Percentiles rank a stretch among this genome's conserved stretches.
Conservation (phyloP, 2,113 vertebrate species). For the Isichthys henryi region DNA sequence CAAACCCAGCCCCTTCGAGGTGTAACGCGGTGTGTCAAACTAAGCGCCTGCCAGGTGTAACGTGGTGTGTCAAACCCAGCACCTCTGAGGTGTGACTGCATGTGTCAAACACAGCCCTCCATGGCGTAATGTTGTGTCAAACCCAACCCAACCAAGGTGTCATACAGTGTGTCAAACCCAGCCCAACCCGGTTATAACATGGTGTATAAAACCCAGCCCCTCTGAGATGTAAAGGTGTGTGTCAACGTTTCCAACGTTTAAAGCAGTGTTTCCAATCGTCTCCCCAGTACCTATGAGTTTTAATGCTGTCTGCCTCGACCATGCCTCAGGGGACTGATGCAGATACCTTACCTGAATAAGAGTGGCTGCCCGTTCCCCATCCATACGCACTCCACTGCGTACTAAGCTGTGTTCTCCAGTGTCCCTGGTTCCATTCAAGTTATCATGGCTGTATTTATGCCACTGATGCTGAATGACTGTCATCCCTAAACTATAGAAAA, state of each 20-base stretch:
- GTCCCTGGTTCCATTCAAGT: background rate
- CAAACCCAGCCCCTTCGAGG: background rate
- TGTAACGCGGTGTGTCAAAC: background rate
- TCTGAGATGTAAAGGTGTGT: background rate
- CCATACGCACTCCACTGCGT: background rate
- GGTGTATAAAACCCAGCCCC: background rate
- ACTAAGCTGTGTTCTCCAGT: background rate
- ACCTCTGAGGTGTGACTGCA: too few species aligned
- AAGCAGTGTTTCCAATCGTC: background rate
- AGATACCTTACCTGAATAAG: constrained; percentile 74
- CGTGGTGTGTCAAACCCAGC: too few species aligned
- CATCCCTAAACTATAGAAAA: constrained; percentile 50
- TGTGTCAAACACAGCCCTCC: too few species aligned
- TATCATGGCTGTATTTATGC: constrained; percentile 39
- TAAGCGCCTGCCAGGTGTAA: too few species aligned
- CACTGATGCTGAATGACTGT: constrained; percentile 59
- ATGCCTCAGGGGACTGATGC: background rate
- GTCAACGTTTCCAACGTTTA: background rate
- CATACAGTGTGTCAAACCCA: background rate
- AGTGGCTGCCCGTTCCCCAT: constrained; percentile 59
- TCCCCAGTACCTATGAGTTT: background rate
- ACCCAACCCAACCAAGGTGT: background rate
- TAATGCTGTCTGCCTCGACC: background rate
- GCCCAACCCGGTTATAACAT: too few species aligned
- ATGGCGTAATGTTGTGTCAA: too few species aligned